Evolutionary conservation across 2,888 invertebrate species (phyloP).

Genomic region (Cremastobaeus sp.): DNA sequence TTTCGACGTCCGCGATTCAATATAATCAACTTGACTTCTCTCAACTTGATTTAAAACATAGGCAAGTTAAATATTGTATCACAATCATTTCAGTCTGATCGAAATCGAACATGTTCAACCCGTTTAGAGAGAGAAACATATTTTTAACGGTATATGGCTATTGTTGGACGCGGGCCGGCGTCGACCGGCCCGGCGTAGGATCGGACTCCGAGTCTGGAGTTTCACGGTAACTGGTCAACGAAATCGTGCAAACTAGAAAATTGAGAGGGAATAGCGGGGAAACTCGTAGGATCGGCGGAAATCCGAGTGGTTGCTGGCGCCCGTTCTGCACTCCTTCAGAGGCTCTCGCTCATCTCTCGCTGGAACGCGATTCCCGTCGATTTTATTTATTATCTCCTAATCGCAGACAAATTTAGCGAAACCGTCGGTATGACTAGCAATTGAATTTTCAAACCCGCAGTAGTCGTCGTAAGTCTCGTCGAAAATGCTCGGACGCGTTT

Average conservation of each 20-base stretch:
- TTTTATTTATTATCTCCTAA: background rate
- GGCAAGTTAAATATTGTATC: slow-evolving; percentile 78
- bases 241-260: slow-evolving; percentile 20
- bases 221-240: slow-evolving; percentile 18
- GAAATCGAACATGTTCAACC: slow-evolving; percentile 77
- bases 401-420: slow-evolving; percentile 34
- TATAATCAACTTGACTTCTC: slow-evolving; percentile 62
- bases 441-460: slow-evolving; percentile 48
- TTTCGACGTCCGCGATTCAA: slow-evolving; percentile 64
- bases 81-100: slow-evolving; percentile 78
- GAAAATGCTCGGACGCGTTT: slow-evolving; percentile 5
- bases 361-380: slow-evolving; percentile 5
- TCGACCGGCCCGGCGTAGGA: slow-evolving; percentile 6
- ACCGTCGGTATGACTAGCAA: slow-evolving; percentile 55
- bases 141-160: slow-evolving; percentile 59
- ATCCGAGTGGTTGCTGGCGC: too few relatives aligned
- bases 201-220: slow-evolving; percentile 15
- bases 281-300: too few relatives aligned
- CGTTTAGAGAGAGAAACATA: slow-evolving; percentile 72
- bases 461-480: slow-evolving; percentile 6
- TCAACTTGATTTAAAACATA: slow-evolving; percentile 72
- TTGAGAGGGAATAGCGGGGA: too few relatives aligned
- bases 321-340: background rate
- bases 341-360: slow-evolving; percentile 1
- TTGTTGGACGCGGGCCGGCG: slow-evolving; percentile 24